Conservation (phyloP, 2,797 vertebrate genomes). For the Hapalemur alaotrensis region DNA sequence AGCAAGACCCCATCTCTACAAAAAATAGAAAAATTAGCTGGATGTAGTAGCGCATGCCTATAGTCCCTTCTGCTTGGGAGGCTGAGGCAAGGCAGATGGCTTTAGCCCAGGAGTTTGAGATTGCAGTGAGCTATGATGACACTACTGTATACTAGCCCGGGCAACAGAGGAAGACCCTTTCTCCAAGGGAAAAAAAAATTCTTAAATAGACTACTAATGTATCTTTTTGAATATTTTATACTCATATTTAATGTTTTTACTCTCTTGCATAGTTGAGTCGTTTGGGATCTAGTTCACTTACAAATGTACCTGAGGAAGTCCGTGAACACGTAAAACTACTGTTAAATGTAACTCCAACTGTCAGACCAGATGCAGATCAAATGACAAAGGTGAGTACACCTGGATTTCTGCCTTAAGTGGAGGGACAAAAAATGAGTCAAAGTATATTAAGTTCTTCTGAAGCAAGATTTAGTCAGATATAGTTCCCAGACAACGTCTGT, state of each 20-base stretch:
- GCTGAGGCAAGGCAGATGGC: no score
- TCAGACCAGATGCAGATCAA: conserved; percentile 98
- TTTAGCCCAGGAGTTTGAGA: no score
- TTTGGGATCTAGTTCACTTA: conserved; percentile 90
- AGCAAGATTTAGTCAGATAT: not conserved
- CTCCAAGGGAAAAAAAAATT: not conserved
- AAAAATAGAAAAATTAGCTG: no score
- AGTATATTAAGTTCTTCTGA: not conserved
- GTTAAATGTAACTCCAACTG: conserved; percentile 93
- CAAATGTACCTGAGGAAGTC: conserved; percentile 94
- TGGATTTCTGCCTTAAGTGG: not conserved
- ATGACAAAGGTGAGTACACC: conserved; percentile 93
- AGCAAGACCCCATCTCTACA: no score
- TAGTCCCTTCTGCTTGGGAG: no score
- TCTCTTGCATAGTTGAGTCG: conserved; percentile 91
- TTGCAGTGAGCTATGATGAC: no score
- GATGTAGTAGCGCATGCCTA: no score
- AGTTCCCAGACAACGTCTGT: not conserved
- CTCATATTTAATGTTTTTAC: conserved; percentile 56
- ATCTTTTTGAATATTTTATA: conserved; percentile 55
- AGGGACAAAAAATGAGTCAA: not conserved
- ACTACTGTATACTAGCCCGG: no score
- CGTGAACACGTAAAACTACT: conserved; percentile 96
- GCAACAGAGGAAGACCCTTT: no score
- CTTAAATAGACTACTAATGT: not conserved